These are phyloP conservation scores for Hylaea fasciaria DNA, from an alignment of 2,888 invertebrate species.

Conservation along the genomic window DNA sequence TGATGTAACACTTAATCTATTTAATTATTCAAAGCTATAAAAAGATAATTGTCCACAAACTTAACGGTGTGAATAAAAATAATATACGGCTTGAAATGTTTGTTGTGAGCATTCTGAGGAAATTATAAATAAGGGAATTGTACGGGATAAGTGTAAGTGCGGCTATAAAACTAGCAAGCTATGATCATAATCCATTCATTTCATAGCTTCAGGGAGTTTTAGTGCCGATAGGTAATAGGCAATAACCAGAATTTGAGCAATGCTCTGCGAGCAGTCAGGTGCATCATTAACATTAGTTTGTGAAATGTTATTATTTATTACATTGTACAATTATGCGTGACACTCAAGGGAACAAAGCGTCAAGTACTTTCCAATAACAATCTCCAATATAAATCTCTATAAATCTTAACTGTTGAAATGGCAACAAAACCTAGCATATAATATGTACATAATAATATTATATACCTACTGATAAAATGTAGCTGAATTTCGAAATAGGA, in stretches of 20 bases:
- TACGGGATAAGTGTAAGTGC: slow-evolving; percentile 31
- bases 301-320: too few species aligned
- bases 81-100: slow-evolving; percentile 34
- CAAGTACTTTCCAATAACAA: background rate
- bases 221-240: slow-evolving; percentile 12
- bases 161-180: slow-evolving; percentile 31
- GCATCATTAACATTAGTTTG: too few species aligned
- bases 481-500: too few species aligned
- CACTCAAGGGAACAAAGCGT: background rate
- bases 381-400: background rate
- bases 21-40: slow-evolving; percentile 38
- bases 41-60: slow-evolving; percentile 35
- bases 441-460: too few species aligned
- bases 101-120: slow-evolving; percentile 26
- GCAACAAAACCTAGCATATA: too few species aligned
- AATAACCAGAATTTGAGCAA: background rate
- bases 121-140: slow-evolving; percentile 39
- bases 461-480: too few species aligned
- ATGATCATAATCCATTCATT: slow-evolving; percentile 31
- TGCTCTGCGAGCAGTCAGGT: background rate
- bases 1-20: slow-evolving; percentile 35
- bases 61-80: slow-evolving; percentile 35
- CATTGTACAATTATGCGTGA: too few species aligned
- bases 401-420: too few species aligned
- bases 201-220: slow-evolving; percentile 21